Evolutionary conservation across 1,140 invertebrate genomes (phyloP), one percentile per base, ranked within the genome.

Genomic region (Oscheius sp.): DNA sequence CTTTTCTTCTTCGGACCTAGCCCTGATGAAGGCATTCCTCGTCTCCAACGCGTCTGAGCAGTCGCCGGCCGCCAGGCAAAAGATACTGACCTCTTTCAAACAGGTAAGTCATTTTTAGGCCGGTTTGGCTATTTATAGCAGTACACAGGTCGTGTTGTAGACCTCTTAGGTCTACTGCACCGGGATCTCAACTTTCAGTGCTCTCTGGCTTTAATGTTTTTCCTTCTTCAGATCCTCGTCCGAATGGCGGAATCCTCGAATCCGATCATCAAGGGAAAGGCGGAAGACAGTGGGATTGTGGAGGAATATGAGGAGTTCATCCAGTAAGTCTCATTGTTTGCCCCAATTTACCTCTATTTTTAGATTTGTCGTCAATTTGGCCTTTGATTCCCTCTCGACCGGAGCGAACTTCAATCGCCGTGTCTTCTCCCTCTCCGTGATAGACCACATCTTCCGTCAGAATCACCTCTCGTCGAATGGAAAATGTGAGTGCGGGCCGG

Each of bases 381-480:
- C 62, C 2, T 77, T 77, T 29, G 66, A 71, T 34, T 62, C 66
- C 18, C 32, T 77, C 1, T 49, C 26, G 2, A 2, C 58, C 4
- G 38, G 64, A 38, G 66, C 76, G 3, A 77, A 77, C 34, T 77
- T 76, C 29, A 79, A 77, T 62, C 52, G 76, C 3, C 10, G 76
- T 20, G 67, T 76, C 28, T 49, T 69, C 23, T 61, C 62, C 10
- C 73, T 76, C 15, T 28, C 23, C 18, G 52, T 64, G 18, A 62
- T 75, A 18, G 65, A 71, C 2, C 23, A 38, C 2, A n/a, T 75
- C 10, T 71, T 64, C 29, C 35, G 34, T 26, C 13, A 29, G 18
- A 52, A 46, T 18, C 73, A 31, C 35, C 38, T 49, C 20, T 65
- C 46, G 7, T n/a, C 26, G 3, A 67, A 46, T 31, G 70, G 35